Evolutionary conservation across 2,113 vertebrate genomes (phyloP), one percentile per base, ranked within the genome.

Genomic region (Xiphophorus maculatus): DNA sequence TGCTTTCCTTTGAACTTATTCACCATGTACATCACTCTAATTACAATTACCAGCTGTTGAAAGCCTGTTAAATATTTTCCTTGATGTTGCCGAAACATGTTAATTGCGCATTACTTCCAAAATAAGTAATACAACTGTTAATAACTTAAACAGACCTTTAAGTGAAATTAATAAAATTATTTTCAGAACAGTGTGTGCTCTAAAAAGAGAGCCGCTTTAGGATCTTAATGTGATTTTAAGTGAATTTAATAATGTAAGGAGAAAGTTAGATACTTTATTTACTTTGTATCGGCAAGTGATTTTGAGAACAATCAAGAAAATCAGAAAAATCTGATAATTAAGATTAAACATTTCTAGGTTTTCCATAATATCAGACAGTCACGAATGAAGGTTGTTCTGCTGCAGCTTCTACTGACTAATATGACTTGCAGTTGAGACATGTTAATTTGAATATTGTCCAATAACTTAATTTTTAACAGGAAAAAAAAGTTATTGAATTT

Each of bases 371-470:
- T 48, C 44, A 48, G 4, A 0, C 44, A 19, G 17, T 19, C 44
- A 19, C 63, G 84, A 73, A 80, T 71, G 29, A 69, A 27, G 80
- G 67, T 58, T 67, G 13, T 29, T 66, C 69, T 70, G 63, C 73
- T 73, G 76, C 63, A 40, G 60, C 54, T 73, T 67, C 29, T 17
- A 67, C 32, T 72, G 74, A 77, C 77, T 48, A 76, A 80, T 82
- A 40, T 63, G 63, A 70, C 67, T 48, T 87, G 71, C 73, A 72
- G 63, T 68, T 76, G 2, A 9, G 63, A 58, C 8, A 25, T 7
- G 25, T 25, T 58, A 3, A n/a, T 58, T 58, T 3, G 22, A 58
- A 58, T n/a, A 25, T 11, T 58, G 25, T 10, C n/a, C 22, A 58
- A n/a, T 6, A 58, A 58, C 51, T 58, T 58, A 9, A 22, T 25